Base-by-base conservation (phyloP, 2,797 vertebrate species). In the Rhinoraja longicauda region DNA sequence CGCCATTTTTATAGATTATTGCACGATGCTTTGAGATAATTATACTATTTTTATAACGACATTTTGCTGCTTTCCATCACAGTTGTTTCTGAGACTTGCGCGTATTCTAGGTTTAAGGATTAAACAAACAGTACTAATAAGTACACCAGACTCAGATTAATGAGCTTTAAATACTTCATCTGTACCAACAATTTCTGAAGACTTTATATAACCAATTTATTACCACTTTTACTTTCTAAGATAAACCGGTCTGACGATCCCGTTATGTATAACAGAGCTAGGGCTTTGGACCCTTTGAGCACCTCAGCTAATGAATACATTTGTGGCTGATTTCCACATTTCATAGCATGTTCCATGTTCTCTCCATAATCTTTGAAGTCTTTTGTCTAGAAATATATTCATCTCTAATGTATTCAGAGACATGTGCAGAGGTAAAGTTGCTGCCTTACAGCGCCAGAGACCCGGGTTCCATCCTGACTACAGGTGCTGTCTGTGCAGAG, bases 141-240 rank as follows among this genome's bases (percentile, higher is more conserved):
- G 91, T 91, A 29, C 13, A 75, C 90, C 90, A 92, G 67, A 92
- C 45, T 75, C 29, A 24, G 10, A 92, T 92, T 92, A 92, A 92
- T 92, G 90, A 92, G 39, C 24, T n/a, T 92, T 92, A 73, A 92
- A 92, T 75, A 92, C 70, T 92, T 75, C 4, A 75, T 92, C n/a
- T 57, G 39, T 92, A 92, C 53, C 45, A 8, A 79, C 32, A 79
- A 75, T 75, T 75, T 53, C 4, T n/a, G 45, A 45, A 75, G 39
- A 92, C 90, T 29, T 57, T 7, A 0, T 45, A 32, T 32, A 91
- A 91, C 91, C 64, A 91, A 39, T 70, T 39, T 72, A 91, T 53
- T 32, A 15, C 88, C 73, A 8, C 82, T 72, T 90, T 90, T 21
- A 75, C 39, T 32, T 45, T 72, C 7, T 29, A 17, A 7, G 70